phyloP scores from a whole-genome alignment of 2,113 vertebrate genomes.

The Crotalus helleri region DNA sequence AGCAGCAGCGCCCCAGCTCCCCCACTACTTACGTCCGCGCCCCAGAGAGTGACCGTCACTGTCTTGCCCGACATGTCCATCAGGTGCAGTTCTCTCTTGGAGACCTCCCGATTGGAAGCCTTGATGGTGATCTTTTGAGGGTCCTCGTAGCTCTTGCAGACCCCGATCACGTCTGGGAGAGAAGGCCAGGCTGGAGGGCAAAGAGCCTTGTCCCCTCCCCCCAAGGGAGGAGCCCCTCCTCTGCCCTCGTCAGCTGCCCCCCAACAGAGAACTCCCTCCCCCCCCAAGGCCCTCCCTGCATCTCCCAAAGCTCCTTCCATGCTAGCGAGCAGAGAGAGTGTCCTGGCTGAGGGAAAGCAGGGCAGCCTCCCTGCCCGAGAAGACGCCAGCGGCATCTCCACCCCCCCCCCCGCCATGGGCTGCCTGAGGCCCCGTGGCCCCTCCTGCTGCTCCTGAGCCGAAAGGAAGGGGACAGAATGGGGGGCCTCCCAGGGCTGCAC shows the following conservation, averaged over 20 bases:
- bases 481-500: not conserved
- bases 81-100: conserved; percentile 85
- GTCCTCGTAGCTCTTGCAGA: conserved; percentile 91
- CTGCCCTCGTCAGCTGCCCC: not conserved
- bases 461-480: not conserved
- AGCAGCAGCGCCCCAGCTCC: not conserved
- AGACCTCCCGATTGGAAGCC: conserved; percentile 85
- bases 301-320: no score
- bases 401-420: no score
- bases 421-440: no score
- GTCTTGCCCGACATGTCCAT: conserved; percentile 89
- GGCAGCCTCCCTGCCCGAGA: not conserved
- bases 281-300: no score
- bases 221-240: not conserved
- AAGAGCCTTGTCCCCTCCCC: not conserved
- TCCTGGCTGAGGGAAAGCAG: no score
- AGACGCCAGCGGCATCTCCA: not conserved
- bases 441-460: no score
- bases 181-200: conserved; percentile 23
- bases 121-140: conserved; percentile 84
- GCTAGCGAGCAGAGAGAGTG: no score
- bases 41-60: conserved; percentile 90
- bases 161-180: conserved; percentile 88
- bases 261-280: not conserved
- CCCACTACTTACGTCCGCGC: conserved; percentile 80